These are phyloP conservation scores for Leptinotarsa peninsularis DNA, from an alignment of 2,888 invertebrate genomes.

Conservation along the genomic window DNA sequence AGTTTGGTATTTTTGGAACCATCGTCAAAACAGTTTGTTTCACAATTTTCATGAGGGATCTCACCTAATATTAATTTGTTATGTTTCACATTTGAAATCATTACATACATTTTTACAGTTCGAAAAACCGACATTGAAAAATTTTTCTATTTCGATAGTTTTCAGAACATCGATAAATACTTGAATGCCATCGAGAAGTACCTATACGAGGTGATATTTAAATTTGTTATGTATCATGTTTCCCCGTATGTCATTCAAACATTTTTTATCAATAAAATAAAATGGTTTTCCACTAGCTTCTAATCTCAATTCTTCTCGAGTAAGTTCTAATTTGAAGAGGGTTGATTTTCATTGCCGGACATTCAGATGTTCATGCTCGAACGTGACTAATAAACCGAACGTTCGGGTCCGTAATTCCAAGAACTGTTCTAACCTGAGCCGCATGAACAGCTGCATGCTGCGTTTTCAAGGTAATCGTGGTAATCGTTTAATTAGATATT, in stretches of 20 bases:
- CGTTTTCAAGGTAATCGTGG: conserved; percentile 17
- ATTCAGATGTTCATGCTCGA: conserved; percentile 1
- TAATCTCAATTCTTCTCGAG: not conserved
- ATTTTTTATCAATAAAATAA: not conserved
- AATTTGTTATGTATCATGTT: not conserved
- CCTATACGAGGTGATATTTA: no score
- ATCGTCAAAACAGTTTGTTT: no score
- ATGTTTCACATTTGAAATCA: no score
- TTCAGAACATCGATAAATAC: no score
- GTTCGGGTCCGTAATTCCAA: not conserved
- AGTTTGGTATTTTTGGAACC: no score
- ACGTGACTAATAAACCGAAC: conserved; percentile 9
- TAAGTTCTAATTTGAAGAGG: not conserved
- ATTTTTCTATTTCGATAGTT: no score
- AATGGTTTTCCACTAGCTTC: not conserved
- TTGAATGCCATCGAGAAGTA: no score
- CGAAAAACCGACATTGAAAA: no score
- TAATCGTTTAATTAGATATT: conserved; percentile 14
- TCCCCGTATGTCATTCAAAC: not conserved
- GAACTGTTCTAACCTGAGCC: not conserved
- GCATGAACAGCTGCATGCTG: conserved; percentile 3
- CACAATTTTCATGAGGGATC: no score
- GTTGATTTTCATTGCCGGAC: conserved; percentile 11
- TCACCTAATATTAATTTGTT: no score
- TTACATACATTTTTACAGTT: no score